Conservation (phyloP, 2,113 vertebrate genomes). For the Mormyrus iriodes region DNA sequence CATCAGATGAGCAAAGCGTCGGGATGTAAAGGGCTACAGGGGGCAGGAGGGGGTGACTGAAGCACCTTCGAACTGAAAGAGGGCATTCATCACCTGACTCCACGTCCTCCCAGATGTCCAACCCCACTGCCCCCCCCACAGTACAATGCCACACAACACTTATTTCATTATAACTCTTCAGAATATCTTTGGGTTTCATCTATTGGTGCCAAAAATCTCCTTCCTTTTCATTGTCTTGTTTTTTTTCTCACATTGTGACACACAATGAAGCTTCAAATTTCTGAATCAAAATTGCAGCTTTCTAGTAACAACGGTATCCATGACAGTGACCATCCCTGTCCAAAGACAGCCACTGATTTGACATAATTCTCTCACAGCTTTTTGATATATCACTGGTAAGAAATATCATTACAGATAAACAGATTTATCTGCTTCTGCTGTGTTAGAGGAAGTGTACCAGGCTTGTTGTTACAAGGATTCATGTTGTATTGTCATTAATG, state of each 20-base stretch:
- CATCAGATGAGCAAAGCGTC: not conserved
- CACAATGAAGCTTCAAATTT: conserved; percentile 1
- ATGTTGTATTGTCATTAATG: not conserved
- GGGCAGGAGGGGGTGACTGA: not conserved
- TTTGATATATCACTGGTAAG: not conserved
- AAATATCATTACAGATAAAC: not conserved
- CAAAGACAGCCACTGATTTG: not conserved
- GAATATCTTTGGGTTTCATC: conserved; percentile 1
- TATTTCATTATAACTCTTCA: not conserved
- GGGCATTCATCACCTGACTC: not conserved
- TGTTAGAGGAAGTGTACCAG: not conserved
- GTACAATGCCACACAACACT: not conserved
- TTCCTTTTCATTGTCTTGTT: not conserved
- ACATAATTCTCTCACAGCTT: not conserved
- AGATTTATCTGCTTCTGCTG: not conserved
- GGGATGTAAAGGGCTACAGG: not conserved
- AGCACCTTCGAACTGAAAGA: not conserved
- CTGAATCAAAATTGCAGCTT: not conserved
- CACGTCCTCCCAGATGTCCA: not conserved
- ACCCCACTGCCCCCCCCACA: not conserved
- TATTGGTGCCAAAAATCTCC: not conserved
- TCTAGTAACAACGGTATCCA: not conserved
- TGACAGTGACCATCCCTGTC: not conserved
- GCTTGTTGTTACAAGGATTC: not conserved
- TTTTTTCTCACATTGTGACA: not conserved